phyloP scores from a whole-genome alignment of 2,888 invertebrate genomes.

The Eubasilissa splendida region DNA sequence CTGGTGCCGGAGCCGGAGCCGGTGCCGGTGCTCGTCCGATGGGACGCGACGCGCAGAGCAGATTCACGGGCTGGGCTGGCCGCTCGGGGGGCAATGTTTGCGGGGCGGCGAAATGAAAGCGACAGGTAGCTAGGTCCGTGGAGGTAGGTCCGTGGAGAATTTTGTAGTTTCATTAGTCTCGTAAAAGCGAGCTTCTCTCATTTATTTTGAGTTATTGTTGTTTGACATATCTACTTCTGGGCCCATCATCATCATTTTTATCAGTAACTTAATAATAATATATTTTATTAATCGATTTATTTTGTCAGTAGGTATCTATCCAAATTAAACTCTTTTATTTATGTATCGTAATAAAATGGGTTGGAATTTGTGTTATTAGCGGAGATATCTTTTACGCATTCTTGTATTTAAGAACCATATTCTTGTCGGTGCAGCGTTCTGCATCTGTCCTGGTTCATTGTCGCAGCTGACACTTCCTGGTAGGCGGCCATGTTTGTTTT shows the following conservation, averaged over 20 bases:
- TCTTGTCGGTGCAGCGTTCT: too few relatives aligned
- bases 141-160: background rate
- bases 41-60: background rate
- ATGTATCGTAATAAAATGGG: background rate
- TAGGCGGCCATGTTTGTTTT: too few relatives aligned
- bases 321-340: background rate
- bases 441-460: too few relatives aligned
- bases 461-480: too few relatives aligned
- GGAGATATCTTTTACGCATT: too few relatives aligned
- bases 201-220: background rate
- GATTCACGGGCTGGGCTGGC: background rate
- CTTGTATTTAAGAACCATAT: too few relatives aligned
- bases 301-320: background rate
- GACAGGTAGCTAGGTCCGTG: constrained; percentile 1
- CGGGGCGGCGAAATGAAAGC: constrained; percentile 4
- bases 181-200: background rate
- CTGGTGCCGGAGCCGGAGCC: too few relatives aligned
- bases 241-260: background rate
- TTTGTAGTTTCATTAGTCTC: background rate
- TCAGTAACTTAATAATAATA: background rate
- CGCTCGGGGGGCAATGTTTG: background rate
- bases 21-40: background rate
- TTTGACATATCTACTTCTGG: background rate
- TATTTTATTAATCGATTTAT: background rate
- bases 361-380: background rate